Conservation (phyloP, 2,113 vertebrate species). For the Sialia sialis region DNA sequence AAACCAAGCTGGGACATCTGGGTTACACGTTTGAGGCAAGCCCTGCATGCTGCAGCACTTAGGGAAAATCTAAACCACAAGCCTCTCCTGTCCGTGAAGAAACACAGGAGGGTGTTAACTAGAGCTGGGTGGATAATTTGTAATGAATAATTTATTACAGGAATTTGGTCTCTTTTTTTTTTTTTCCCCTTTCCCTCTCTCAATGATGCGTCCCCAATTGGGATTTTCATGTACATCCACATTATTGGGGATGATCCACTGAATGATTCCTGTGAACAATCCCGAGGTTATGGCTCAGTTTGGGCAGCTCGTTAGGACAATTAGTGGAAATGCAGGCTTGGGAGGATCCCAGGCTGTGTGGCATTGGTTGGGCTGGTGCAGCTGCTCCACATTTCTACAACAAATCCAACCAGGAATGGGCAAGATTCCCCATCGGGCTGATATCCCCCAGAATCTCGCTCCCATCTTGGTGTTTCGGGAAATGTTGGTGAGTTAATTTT, state of each 20-base stretch:
- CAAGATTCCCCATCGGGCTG: background rate
- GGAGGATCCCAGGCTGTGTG: background rate
- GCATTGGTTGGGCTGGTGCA: background rate
- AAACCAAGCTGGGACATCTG: constrained; percentile 87
- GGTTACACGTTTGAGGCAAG: constrained; percentile 81
- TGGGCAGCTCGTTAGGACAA: background rate
- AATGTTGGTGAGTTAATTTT: background rate
- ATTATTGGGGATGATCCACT: background rate
- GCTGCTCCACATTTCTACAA: background rate
- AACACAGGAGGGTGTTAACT: constrained; percentile 59
- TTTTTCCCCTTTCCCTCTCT: background rate
- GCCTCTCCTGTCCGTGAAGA: constrained; percentile 5
- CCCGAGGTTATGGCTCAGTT: background rate
- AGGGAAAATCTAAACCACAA: constrained; percentile 64
- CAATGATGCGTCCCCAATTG: background rate
- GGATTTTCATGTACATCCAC: background rate
- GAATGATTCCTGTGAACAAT: background rate
- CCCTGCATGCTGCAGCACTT: constrained; percentile 44
- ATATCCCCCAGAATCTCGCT: background rate
- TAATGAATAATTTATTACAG: constrained; percentile 47
- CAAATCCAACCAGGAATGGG: background rate
- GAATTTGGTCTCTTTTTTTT: background rate
- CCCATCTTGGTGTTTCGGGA: background rate
- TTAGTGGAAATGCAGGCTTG: background rate
- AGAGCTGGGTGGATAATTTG: constrained; percentile 51